Percentiles rank a stretch among this genome's conserved stretches.
These are phyloP conservation scores for Harpegnathos saltator DNA, from an alignment of 1,140 invertebrate genomes.

Conservation along the genomic window DNA sequence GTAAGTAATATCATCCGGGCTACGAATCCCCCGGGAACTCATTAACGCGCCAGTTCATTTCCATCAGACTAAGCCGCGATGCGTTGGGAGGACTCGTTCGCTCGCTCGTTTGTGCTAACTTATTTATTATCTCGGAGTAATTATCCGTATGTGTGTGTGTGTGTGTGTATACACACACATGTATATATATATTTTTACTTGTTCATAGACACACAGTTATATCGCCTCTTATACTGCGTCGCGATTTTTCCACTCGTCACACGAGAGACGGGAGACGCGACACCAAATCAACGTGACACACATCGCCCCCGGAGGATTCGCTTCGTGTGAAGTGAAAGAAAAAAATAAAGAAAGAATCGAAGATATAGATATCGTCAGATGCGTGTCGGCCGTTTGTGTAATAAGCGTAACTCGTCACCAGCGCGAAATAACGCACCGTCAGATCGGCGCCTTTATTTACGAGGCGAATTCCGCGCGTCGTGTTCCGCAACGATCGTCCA, in stretches of 20 bases:
- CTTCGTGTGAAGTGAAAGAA: too few relatives aligned
- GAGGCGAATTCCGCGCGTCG: slow-evolving; percentile 33
- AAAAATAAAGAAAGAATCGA: too few relatives aligned
- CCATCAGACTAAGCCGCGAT: slow-evolving; percentile 35
- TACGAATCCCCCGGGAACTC: slow-evolving; percentile 56
- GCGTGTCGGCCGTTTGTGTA: not conserved
- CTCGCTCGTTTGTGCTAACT: not conserved
- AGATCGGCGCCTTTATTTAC: slow-evolving; percentile 48
- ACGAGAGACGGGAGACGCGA: too few relatives aligned
- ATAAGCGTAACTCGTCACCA: slow-evolving; percentile 21
- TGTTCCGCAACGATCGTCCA: slow-evolving; percentile 49
- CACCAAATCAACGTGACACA: too few relatives aligned
- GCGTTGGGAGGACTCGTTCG: slow-evolving; percentile 11
- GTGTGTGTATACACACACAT: too few relatives aligned
- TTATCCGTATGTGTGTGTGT: not conserved
- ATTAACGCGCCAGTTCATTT: slow-evolving; percentile 47
- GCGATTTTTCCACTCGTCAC: too few relatives aligned
- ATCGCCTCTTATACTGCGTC: not conserved
- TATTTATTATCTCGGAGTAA: slow-evolving; percentile 21
- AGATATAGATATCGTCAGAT: too few relatives aligned
- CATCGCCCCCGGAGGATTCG: too few relatives aligned
- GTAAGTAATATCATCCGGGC: slow-evolving; percentile 53
- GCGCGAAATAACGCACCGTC: slow-evolving; percentile 33
- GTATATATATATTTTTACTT: too few relatives aligned
- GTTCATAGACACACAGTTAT: too few relatives aligned